Base-by-base conservation (phyloP, 1,140 invertebrate species). In the Ectropis grisescens region DNA sequence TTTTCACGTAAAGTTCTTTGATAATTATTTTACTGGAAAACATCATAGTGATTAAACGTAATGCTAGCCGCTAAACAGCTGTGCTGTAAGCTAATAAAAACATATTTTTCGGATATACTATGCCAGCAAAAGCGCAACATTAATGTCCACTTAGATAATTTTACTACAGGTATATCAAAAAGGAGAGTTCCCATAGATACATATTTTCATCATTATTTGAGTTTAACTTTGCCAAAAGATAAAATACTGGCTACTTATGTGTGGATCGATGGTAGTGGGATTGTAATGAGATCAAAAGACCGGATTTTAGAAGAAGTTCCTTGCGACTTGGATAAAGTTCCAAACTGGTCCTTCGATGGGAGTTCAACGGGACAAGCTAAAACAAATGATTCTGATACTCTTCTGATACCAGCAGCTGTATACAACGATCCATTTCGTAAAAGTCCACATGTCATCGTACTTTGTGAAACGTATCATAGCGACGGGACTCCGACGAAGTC, bases 331-430 rank as follows among this genome's bases (percentile, higher is more conserved):
- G 25, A 30, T 33, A 93, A 96, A 40, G 82, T 96, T 13, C 97
- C 97, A 0, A 85, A 90, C 9, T 99, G 97, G 97, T 95, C 96
- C 45, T 98, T 93, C 62, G 96, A 98, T 80, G 97, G 97, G 11
- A 97, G 94, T 59, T 93, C 91, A 1, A 93, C 91, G 1, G 88
- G 88, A 32, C 91, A 93, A 78, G 90, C 91, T 1, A 85, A 89
- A 53, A 89, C 90, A 12, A 74, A 82, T 25, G 90, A 94, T 58
- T 96, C 95, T n/a, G 97, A 98, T 64, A 89, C 94, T 10, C 93
- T 91, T 55, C 83, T 98, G 1, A 85, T 92, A 40, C 97, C 97
- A 3, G 90, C 94, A 16, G 93, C 89, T 9, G 87, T 98, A 34
- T 99, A 97, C 83, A 90, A 87, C 33, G 97, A 99, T 79, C 97